Evolutionary conservation across 2,113 vertebrate genomes (phyloP).

Genomic region (Rhinichthys klamathensis): DNA sequence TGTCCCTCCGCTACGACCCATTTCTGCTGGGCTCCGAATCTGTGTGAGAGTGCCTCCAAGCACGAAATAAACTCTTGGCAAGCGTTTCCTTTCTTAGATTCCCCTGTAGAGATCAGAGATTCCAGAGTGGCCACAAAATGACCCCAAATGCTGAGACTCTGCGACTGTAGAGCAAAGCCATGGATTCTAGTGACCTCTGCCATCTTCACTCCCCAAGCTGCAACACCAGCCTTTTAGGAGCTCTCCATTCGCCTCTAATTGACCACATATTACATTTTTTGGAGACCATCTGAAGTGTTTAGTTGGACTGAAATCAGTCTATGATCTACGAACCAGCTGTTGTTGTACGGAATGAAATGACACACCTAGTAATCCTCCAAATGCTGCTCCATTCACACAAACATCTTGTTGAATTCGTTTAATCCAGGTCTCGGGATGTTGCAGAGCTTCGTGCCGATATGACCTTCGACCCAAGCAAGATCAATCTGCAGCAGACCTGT

Average conservation of each 20-base stretch:
- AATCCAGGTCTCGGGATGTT: slow-evolving; percentile 90
- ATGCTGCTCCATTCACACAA: neutral
- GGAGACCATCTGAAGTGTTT: neutral
- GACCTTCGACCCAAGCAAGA: slow-evolving; percentile 85
- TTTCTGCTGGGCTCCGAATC: neutral
- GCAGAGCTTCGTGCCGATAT: slow-evolving; percentile 86
- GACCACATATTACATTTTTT: neutral
- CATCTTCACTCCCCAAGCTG: slow-evolving; percentile 12
- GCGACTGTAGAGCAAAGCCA: slow-evolving; percentile 13
- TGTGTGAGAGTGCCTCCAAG: slow-evolving; percentile 19
- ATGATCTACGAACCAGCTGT: slow-evolving; percentile 10
- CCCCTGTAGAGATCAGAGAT: slow-evolving; percentile 21
- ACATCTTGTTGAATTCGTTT: slow-evolving; percentile 22
- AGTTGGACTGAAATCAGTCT: neutral
- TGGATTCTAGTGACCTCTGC: slow-evolving; percentile 26
- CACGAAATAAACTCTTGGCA: neutral
- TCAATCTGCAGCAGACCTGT: slow-evolving; percentile 92
- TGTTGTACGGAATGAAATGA: neutral
- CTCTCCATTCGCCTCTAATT: slow-evolving; percentile 6
- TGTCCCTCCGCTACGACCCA: neutral
- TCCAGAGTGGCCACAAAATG: slow-evolving; percentile 18
- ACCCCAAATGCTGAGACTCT: neutral
- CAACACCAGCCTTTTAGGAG: slow-evolving; percentile 32
- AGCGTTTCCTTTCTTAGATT: slow-evolving; percentile 19
- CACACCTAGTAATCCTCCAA: neutral